These are phyloP conservation scores for Syncerus caffer DNA, from an alignment of 2,797 vertebrate genomes.

Conservation along the genomic window DNA sequence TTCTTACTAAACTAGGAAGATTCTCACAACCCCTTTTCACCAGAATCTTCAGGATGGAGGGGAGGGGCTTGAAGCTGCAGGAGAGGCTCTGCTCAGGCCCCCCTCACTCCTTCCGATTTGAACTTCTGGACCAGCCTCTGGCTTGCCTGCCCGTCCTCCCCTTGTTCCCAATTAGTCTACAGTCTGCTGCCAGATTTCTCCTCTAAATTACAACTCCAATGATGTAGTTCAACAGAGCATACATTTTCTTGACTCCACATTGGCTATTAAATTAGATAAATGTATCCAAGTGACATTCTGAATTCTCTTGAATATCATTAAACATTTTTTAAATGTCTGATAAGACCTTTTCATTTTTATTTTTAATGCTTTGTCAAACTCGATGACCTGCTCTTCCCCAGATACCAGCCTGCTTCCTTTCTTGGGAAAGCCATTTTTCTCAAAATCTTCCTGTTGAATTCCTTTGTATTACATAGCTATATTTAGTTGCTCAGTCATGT, in stretches of 20 bases:
- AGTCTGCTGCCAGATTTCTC: background rate
- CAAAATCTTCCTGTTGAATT: background rate
- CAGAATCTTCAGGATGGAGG: background rate
- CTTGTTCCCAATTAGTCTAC: background rate
- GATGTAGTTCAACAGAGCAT: background rate
- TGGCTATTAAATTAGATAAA: conserved; percentile 3
- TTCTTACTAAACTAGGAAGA: background rate
- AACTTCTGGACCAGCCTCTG: background rate
- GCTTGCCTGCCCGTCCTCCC: background rate
- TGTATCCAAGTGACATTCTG: background rate
- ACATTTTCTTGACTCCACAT: background rate
- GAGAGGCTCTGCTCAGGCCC: background rate
- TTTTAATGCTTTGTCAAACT: background rate
- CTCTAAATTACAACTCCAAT: background rate
- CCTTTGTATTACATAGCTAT: background rate
- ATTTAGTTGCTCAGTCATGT: background rate
- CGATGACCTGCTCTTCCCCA: background rate
- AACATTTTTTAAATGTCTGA: background rate
- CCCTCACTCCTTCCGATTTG: background rate
- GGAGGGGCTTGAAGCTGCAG: background rate
- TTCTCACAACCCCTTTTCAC: background rate
- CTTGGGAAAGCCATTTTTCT: background rate
- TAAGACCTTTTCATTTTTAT: background rate
- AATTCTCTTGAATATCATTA: background rate
- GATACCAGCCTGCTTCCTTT: background rate